phyloP scores from a whole-genome alignment of 2,888 invertebrate genomes.

The Melieria picta region DNA sequence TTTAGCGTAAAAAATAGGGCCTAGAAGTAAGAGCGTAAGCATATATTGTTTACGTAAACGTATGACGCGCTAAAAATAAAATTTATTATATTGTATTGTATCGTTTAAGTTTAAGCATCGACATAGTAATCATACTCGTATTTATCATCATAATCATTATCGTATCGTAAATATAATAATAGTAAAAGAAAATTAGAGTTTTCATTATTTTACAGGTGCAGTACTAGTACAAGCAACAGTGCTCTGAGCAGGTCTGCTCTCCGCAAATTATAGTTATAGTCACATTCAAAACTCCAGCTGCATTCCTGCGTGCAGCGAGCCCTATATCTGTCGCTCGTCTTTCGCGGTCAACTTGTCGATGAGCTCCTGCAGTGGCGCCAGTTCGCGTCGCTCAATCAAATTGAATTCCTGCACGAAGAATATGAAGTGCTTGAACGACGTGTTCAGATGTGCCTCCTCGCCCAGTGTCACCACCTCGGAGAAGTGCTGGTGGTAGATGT shows the following conservation, averaged over 20 bases:
- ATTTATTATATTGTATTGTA: not conserved
- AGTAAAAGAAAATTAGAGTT: not conserved
- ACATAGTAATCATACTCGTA: too few relatives aligned
- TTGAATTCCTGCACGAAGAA: conserved; percentile 94
- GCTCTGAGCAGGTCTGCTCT: too few relatives aligned
- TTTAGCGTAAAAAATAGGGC: too few relatives aligned
- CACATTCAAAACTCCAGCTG: conserved; percentile 44
- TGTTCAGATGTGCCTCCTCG: conserved; percentile 98
- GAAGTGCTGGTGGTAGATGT: conserved; percentile 99
- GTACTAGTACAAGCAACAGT: too few relatives aligned
- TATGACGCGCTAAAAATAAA: not conserved
- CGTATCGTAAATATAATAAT: too few relatives aligned
- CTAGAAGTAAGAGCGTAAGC: too few relatives aligned
- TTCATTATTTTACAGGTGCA: not conserved
- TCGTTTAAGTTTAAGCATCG: too few relatives aligned
- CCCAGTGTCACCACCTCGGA: conserved; percentile 96
- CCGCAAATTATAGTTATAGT: not conserved
- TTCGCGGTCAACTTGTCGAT: conserved; percentile 95
- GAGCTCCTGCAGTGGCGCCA: conserved; percentile 96
- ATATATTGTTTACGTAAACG: too few relatives aligned
- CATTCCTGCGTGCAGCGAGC: conserved; percentile 45
- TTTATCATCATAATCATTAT: too few relatives aligned
- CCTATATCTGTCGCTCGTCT: conserved; percentile 80
- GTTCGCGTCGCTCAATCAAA: conserved; percentile 94
- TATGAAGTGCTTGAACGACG: conserved; percentile 99